Evolutionary conservation across 1,140 invertebrate species (phyloP).

Genomic region (Zaprionus kolodkinae): DNA sequence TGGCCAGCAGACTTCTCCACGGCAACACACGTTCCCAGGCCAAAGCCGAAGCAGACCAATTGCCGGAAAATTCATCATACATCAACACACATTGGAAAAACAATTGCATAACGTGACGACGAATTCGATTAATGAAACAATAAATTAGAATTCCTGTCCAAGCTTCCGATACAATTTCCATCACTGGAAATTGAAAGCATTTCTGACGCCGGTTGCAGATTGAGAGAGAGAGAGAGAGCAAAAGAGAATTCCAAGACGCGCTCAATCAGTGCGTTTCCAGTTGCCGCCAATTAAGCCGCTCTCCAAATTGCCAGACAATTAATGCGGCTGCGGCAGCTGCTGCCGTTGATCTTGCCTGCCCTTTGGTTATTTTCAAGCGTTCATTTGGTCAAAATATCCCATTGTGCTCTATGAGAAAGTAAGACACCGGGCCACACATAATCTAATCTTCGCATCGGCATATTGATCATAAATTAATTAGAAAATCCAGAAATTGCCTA

Average conservation of each 20-base stretch:
- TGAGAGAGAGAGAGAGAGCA: background rate
- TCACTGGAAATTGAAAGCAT: background rate
- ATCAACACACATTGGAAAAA: background rate
- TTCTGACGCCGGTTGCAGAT: background rate
- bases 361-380: background rate
- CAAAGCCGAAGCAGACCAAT: background rate
- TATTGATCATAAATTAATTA: slow-evolving; percentile 68
- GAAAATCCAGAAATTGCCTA: slow-evolving; percentile 40
- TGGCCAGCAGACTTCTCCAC: slow-evolving; percentile 34
- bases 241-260: background rate
- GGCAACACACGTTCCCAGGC: slow-evolving; percentile 4
- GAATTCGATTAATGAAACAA: slow-evolving; percentile 1
- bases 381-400: background rate
- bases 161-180: background rate
- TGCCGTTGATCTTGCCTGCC: background rate
- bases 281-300: slow-evolving; percentile 55
- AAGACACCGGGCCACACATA: slow-evolving; percentile 11
- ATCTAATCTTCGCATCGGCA: slow-evolving; percentile 63
- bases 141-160: background rate
- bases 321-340: slow-evolving; percentile 2
- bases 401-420: background rate
- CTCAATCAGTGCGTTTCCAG: slow-evolving; percentile 43
- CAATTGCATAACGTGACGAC: slow-evolving; percentile 43
- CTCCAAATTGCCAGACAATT: slow-evolving; percentile 43
- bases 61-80: background rate